Percentiles rank a stretch among this genome's conserved stretches.
These are phyloP conservation scores for Clusia tigrina DNA, from an alignment of 2,888 invertebrate species.

Conservation along the genomic window DNA sequence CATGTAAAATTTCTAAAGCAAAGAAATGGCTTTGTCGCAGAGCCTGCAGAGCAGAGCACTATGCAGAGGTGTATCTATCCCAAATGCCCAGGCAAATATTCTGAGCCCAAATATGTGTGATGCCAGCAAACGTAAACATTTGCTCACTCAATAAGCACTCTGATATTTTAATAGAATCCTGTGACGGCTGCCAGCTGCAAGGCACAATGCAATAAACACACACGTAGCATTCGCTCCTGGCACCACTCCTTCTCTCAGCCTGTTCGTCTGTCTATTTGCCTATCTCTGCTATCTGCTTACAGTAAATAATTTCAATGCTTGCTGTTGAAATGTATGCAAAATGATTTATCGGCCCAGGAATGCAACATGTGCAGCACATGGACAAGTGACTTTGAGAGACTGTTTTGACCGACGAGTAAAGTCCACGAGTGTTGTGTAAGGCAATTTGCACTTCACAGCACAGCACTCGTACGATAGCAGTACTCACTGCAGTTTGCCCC, in stretches of 20 bases:
- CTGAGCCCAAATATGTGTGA: too few relatives aligned
- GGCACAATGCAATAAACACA: not conserved
- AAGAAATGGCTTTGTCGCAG: not conserved
- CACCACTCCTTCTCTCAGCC: not conserved
- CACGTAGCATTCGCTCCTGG: not conserved
- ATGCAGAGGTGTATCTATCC: not conserved
- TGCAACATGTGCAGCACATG: conserved; percentile 5
- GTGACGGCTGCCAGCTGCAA: not conserved
- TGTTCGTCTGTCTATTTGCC: too few relatives aligned
- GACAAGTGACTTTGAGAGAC: conserved; percentile 33
- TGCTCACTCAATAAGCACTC: too few relatives aligned
- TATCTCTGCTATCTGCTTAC: too few relatives aligned
- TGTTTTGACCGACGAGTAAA: not conserved
- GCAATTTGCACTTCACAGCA: conserved; percentile 47
- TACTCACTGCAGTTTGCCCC: too few relatives aligned
- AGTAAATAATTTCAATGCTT: too few relatives aligned
- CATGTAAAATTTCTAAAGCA: not conserved
- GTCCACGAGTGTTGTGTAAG: conserved; percentile 13
- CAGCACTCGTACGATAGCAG: too few relatives aligned
- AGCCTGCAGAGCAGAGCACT: not conserved
- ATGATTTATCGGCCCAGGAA: conserved; percentile 13
- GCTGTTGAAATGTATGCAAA: conserved; percentile 10
- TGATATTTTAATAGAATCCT: not conserved
- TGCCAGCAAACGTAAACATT: not conserved
- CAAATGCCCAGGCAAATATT: not conserved